Conservation (phyloP, 2,888 invertebrate species). For the Drosophila buzzatii region DNA sequence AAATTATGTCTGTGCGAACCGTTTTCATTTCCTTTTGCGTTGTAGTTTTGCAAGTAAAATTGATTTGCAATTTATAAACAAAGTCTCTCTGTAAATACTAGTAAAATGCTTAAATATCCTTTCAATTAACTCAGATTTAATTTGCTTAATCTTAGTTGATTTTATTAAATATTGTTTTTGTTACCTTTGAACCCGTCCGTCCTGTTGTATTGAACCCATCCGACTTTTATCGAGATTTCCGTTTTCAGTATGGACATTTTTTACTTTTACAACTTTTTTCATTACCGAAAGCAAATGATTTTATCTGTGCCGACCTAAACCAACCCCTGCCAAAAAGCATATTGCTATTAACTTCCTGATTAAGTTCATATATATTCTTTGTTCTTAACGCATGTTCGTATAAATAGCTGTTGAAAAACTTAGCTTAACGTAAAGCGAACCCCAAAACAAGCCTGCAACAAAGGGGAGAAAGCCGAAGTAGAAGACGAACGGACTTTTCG, state of each 20-base stretch:
- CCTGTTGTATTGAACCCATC: constrained; percentile 36
- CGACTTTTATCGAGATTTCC: constrained; percentile 16
- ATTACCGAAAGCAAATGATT: constrained; percentile 1
- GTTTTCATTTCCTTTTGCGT: constrained; percentile 28
- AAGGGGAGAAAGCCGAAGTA: not conserved
- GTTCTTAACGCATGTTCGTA: constrained; percentile 56
- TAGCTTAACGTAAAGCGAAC: constrained; percentile 46
- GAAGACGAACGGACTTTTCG: not conserved
- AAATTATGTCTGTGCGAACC: constrained; percentile 56
- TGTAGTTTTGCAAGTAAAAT: constrained; percentile 73
- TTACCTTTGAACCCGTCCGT: constrained; percentile 26
- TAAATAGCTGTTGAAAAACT: constrained; percentile 58
- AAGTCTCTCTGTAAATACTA: constrained; percentile 56
- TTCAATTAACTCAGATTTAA: constrained; percentile 7
- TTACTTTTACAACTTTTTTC: not conserved
- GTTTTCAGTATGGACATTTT: constrained; percentile 12
- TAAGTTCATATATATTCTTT: constrained; percentile 35
- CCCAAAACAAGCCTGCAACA: constrained; percentile 6
- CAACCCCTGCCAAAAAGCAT: constrained; percentile 40
- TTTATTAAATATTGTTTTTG: constrained; percentile 1
- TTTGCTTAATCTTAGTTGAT: constrained; percentile 5
- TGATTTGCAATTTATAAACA: constrained; percentile 37
- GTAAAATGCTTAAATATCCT: constrained; percentile 16
- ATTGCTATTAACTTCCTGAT: constrained; percentile 32
- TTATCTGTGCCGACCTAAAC: constrained; percentile 16